A percentile compares a stretch with the other conserved stretches of the same genome.
These are phyloP conservation scores for Felis catus DNA, from an alignment of 2,113 vertebrate genomes.

Conservation along the genomic window F.catus_Fca126_mat1.0 CM031424.1:9208001-9208500, in stretches of 20 bases:
- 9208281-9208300: background rate
- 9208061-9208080: background rate
- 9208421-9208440: background rate
- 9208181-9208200: background rate
- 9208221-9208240: background rate
- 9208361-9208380: background rate
- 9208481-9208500: slow-evolving; percentile 50
- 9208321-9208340: background rate
- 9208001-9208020: background rate
- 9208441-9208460: background rate
- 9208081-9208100: background rate
- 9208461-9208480: background rate
- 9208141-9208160: background rate
- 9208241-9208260: background rate
- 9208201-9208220: background rate
- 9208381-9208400: background rate
- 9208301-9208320: background rate
- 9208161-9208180: background rate
- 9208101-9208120: background rate
- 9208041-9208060: background rate
- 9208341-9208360: background rate
- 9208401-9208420: background rate
- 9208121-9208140: background rate
- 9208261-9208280: background rate
- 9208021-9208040: background rate